Evolutionary conservation across 2,113 vertebrate genomes (phyloP).

Genomic region (Myotis davidii): DNA sequence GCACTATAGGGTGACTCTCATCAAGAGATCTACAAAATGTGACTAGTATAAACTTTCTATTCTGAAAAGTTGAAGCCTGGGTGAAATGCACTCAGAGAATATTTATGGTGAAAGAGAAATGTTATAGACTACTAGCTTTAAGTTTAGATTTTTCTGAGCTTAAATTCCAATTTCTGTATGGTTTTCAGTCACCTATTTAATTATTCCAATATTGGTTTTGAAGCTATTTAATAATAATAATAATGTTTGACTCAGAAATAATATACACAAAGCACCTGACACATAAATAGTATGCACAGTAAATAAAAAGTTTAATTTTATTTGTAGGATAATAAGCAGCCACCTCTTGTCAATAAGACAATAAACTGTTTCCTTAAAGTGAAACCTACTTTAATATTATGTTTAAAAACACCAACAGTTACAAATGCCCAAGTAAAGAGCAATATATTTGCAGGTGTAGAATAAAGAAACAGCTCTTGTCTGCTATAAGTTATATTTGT

Average conservation of each 20-base stretch:
- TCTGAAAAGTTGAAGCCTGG: background rate
- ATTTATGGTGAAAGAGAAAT: background rate
- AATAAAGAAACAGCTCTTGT: constrained; percentile 1
- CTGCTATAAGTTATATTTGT: background rate
- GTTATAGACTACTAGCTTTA: background rate
- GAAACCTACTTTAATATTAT: background rate
- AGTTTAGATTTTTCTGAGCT: background rate
- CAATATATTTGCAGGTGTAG: background rate
- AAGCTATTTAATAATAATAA: background rate
- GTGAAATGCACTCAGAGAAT: background rate
- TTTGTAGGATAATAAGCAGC: background rate
- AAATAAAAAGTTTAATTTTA: background rate
- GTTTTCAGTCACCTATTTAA: background rate
- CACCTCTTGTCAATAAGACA: background rate
- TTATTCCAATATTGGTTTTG: background rate
- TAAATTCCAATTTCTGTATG: background rate
- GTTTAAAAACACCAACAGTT: background rate
- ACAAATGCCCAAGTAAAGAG: background rate
- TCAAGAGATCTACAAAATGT: background rate
- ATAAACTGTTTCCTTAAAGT: background rate
- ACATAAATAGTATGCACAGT: background rate
- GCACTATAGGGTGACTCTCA: background rate
- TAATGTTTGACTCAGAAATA: background rate
- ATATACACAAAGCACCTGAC: background rate
- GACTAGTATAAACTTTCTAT: background rate